phyloP scores from a whole-genome alignment of 1,140 invertebrate genomes.

The Cydia fagiglandana region DNA sequence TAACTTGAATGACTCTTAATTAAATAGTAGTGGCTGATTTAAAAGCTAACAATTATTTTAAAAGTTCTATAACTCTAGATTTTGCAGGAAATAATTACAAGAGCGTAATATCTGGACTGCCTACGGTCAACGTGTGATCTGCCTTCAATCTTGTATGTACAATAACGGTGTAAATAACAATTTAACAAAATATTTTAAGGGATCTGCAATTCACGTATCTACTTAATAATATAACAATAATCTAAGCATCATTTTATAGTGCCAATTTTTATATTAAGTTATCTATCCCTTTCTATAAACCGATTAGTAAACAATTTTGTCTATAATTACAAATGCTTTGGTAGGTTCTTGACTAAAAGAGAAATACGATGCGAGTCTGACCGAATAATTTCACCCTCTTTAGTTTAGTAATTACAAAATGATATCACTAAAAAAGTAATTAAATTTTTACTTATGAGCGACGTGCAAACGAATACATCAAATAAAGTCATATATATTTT shows the following conservation, averaged over 20 bases:
- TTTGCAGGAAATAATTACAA: conserved; percentile 10
- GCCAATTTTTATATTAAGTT: conserved; percentile 42
- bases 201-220: conserved; percentile 37
- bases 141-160: conserved; percentile 61
- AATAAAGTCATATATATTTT: conserved; percentile 24
- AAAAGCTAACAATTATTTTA: conserved; percentile 26
- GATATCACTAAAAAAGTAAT: conserved; percentile 15
- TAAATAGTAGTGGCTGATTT: conserved; percentile 12
- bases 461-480: conserved; percentile 22
- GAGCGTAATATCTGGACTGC: conserved; percentile 49
- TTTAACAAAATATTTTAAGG: conserved; percentile 57
- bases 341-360: conserved; percentile 60
- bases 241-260: conserved; percentile 35
- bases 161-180: conserved; percentile 64
- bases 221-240: conserved; percentile 44
- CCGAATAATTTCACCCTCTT: conserved; percentile 9
- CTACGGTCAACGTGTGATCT: conserved; percentile 63
- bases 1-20: conserved; percentile 18
- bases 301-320: conserved; percentile 41
- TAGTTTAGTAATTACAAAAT: conserved; percentile 24
- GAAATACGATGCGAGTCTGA: conserved; percentile 33
- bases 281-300: conserved; percentile 25
- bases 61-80: conserved; percentile 11
- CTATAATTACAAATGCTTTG: conserved; percentile 54
- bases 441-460: conserved; percentile 32